Conservation (phyloP, 2,797 vertebrate genomes). For the Hyperoplus immaculatus region DNA sequence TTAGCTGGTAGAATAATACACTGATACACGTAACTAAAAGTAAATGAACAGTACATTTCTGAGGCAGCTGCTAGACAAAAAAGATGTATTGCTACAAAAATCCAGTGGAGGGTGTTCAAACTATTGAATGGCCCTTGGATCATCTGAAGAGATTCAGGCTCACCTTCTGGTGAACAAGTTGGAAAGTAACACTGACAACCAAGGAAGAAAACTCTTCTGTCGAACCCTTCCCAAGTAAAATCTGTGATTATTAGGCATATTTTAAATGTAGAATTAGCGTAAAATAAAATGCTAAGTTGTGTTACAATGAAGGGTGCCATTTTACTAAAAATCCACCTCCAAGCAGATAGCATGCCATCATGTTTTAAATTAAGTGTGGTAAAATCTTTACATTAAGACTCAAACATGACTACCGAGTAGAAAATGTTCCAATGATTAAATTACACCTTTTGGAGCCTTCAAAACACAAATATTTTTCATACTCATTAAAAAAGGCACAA, state of each 20-base stretch:
- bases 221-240: not conserved
- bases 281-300: not conserved
- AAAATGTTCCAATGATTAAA: conserved; percentile 23
- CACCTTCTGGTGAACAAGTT: not conserved
- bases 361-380: not conserved
- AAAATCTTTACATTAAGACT: conserved; percentile 25
- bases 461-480: conserved; percentile 16
- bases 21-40: not conserved
- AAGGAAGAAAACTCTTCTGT: conserved; percentile 3
- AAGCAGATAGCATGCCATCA: not conserved
- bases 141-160: conserved; percentile 7
- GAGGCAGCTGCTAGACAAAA: conserved; percentile 22
- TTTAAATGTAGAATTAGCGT: not conserved
- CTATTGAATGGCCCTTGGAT: conserved; percentile 9
- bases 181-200: not conserved
- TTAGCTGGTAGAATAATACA: conserved; percentile 15
- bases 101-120: conserved; percentile 19
- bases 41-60: conserved; percentile 12
- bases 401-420: not conserved
- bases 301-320: not conserved
- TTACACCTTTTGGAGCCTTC: not conserved
- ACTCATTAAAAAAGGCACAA: conserved; percentile 59
- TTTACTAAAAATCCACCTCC: conserved; percentile 4
- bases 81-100: not conserved
- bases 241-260: not conserved